Percentiles rank a stretch among this genome's conserved stretches.
Evolutionary conservation across 2,113 vertebrate species (phyloP).

Genomic region (Thunnus thynnus): DNA sequence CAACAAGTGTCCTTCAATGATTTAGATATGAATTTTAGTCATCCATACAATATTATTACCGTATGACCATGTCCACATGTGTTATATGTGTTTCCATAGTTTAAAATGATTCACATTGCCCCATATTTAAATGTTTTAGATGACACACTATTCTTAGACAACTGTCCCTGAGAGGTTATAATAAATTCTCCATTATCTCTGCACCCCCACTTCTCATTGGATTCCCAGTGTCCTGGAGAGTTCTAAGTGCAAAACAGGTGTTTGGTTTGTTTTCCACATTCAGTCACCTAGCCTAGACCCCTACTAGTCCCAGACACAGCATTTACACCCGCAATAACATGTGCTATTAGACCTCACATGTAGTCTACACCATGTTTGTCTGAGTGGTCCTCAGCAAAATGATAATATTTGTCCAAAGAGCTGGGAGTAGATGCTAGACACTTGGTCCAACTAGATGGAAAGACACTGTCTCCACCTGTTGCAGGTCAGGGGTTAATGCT

Average conservation of each 20-base stretch:
- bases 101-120: constrained; percentile 8
- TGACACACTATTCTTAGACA: constrained; percentile 9
- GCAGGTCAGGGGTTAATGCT: constrained; percentile 84
- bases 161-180: constrained; percentile 11
- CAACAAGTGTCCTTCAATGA: background rate
- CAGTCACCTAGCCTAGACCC: constrained; percentile 66
- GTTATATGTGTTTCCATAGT: constrained; percentile 15
- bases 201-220: background rate
- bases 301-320: constrained; percentile 77
- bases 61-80: background rate
- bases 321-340: constrained; percentile 78
- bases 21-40: background rate
- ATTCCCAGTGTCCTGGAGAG: constrained; percentile 30
- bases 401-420: constrained; percentile 86
- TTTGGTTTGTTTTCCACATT: constrained; percentile 74
- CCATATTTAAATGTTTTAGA: constrained; percentile 21
- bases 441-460: constrained; percentile 68
- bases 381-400: constrained; percentile 77
- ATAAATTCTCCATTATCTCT: constrained; percentile 29
- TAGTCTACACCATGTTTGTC: constrained; percentile 73
- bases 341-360: constrained; percentile 84
- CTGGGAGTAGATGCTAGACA: constrained; percentile 69
- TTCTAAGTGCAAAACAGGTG: constrained; percentile 81
- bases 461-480: constrained; percentile 87
- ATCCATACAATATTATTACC: constrained; percentile 5